Percentiles rank a stretch among this genome's conserved stretches.
phyloP scores from a whole-genome alignment of 2,113 vertebrate species.

The Salvator merianae region DNA sequence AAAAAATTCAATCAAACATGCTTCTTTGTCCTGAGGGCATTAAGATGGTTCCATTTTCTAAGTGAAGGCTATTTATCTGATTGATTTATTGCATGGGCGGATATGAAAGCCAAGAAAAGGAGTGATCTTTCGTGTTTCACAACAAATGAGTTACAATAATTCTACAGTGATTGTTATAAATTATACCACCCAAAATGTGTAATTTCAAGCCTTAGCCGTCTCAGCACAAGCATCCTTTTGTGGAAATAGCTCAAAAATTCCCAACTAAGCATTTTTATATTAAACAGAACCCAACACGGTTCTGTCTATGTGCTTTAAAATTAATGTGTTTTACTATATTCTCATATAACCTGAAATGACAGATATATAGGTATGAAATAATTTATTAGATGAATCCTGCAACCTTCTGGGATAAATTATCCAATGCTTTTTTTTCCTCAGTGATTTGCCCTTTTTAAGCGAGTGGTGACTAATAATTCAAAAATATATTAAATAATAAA shows the following conservation, averaged over 20 bases:
- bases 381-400: slow-evolving; percentile 27
- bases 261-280: slow-evolving; percentile 27
- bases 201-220: slow-evolving; percentile 40
- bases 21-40: not conserved
- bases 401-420: slow-evolving; percentile 36
- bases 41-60: slow-evolving; percentile 23
- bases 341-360: slow-evolving; percentile 30
- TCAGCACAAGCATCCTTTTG: slow-evolving; percentile 37
- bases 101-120: slow-evolving; percentile 54
- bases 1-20: not conserved
- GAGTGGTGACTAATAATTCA: slow-evolving; percentile 19
- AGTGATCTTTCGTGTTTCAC: slow-evolving; percentile 52
- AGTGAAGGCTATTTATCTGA: slow-evolving; percentile 23
- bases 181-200: slow-evolving; percentile 47
- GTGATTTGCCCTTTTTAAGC: slow-evolving; percentile 29
- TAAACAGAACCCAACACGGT: slow-evolving; percentile 21
- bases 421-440: not conserved
- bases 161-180: slow-evolving; percentile 41
- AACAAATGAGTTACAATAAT: slow-evolving; percentile 52
- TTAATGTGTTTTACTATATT: not conserved
- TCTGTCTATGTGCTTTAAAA: slow-evolving; percentile 11
- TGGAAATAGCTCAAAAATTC: not conserved
- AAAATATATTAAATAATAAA: slow-evolving; percentile 18
- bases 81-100: slow-evolving; percentile 56
- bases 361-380: slow-evolving; percentile 38